A percentile compares a stretch with the other conserved stretches of the same genome.
These are phyloP conservation scores for Oryzias celebensis DNA, from an alignment of 2,113 vertebrate species.

Conservation along the genomic window DNA sequence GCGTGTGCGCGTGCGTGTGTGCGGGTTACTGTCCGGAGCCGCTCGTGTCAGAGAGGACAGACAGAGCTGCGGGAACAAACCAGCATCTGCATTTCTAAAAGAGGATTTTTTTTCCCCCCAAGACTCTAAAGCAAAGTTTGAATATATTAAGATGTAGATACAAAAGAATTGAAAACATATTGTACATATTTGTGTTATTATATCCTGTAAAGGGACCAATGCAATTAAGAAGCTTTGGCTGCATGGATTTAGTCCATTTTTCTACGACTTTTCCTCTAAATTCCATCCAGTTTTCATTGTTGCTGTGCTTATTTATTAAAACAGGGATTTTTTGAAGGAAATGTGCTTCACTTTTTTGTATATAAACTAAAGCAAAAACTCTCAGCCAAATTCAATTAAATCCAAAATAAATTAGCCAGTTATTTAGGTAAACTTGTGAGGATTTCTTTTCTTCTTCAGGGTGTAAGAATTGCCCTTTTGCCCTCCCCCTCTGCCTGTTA, in stretches of 20 bases:
- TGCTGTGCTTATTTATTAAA: slow-evolving; percentile 92
- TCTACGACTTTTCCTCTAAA: slow-evolving; percentile 55
- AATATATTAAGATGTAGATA: slow-evolving; percentile 32
- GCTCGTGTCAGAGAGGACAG: slow-evolving; percentile 20
- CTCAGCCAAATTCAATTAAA: background rate
- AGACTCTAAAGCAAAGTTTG: slow-evolving; percentile 71
- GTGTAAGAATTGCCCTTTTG: slow-evolving; percentile 32
- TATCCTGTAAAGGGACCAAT: slow-evolving; percentile 74
- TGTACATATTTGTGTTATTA: slow-evolving; percentile 73
- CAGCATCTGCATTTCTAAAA: slow-evolving; percentile 25
- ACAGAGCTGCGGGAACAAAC: background rate
- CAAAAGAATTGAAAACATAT: slow-evolving; percentile 60
- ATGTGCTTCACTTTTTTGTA: slow-evolving; percentile 50
- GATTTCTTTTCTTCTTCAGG: slow-evolving; percentile 4
- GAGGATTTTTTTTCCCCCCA: slow-evolving; percentile 40
- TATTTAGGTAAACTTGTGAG: slow-evolving; percentile 1
- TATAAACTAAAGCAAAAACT: background rate
- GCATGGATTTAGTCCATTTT: slow-evolving; percentile 72
- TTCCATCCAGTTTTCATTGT: slow-evolving; percentile 84
- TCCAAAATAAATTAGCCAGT: background rate
- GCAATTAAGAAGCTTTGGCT: slow-evolving; percentile 71
- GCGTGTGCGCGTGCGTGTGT: slow-evolving; percentile 1
- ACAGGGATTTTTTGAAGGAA: slow-evolving; percentile 80
- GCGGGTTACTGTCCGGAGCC: slow-evolving; percentile 22
- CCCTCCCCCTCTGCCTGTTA: slow-evolving; percentile 32